These are phyloP conservation scores for Scatophagus argus DNA, from an alignment of 2,113 vertebrate species.

Conservation along the genomic window DNA sequence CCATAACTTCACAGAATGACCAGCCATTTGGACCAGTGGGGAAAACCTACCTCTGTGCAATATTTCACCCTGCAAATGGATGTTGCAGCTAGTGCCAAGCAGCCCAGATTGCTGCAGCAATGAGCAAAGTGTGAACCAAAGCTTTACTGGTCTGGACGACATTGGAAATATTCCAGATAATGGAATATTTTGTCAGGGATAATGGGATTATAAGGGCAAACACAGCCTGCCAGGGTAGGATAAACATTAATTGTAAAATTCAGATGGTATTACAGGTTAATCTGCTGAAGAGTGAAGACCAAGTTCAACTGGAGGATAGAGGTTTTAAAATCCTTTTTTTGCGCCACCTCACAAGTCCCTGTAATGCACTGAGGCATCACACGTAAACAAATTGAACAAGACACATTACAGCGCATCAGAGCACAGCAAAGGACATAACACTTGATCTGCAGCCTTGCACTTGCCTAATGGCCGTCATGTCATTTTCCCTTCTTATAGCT, in stretches of 20 bases:
- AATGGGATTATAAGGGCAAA: constrained; percentile 70
- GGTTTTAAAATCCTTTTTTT: constrained; percentile 40
- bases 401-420: constrained; percentile 56
- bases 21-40: constrained; percentile 59
- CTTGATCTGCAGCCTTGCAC: constrained; percentile 38
- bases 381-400: constrained; percentile 71
- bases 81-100: constrained; percentile 22
- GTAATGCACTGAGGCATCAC: constrained; percentile 51
- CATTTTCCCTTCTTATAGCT: constrained; percentile 39
- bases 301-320: constrained; percentile 57
- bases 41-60: constrained; percentile 37
- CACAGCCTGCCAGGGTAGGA: constrained; percentile 52
- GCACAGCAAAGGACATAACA: constrained; percentile 58
- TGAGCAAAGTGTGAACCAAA: constrained; percentile 38
- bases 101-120: constrained; percentile 27
- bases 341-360: constrained; percentile 49
- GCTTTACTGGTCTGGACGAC: constrained; percentile 40
- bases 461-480: constrained; percentile 58
- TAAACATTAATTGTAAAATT: constrained; percentile 64
- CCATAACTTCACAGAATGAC: constrained; percentile 70
- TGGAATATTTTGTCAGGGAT: constrained; percentile 71
- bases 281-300: constrained; percentile 47
- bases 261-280: constrained; percentile 59
- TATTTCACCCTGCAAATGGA: constrained; percentile 58
- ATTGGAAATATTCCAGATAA: constrained; percentile 63